A percentile compares a stretch with the other conserved stretches of the same genome.
phyloP scores from a whole-genome alignment of 2,113 vertebrate genomes.

The Alosa alosa region DNA sequence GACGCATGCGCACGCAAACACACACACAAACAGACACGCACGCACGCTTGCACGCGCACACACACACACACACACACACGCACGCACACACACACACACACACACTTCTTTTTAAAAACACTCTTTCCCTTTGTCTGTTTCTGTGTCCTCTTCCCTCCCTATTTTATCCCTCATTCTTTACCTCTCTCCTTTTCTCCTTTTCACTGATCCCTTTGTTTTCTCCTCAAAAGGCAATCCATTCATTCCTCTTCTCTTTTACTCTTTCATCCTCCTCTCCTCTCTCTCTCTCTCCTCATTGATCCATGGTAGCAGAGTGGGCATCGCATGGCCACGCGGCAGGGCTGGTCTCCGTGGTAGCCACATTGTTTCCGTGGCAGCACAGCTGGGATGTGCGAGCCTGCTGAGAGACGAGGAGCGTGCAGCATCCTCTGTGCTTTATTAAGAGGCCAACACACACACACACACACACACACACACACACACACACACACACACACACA shows the following conservation, averaged over 20 bases:
- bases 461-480: conserved; percentile 15
- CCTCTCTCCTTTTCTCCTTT: conserved; percentile 33
- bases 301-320: no score
- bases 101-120: not conserved
- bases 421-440: not conserved
- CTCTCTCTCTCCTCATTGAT: not conserved
- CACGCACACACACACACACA: not conserved
- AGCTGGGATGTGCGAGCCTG: not conserved
- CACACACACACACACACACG: not conserved
- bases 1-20: conserved; percentile 34
- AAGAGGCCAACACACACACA: not conserved
- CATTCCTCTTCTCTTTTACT: not conserved
- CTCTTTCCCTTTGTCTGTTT: not conserved
- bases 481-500: conserved; percentile 9
- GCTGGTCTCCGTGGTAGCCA: not conserved
- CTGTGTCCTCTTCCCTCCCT: conserved; percentile 51
- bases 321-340: not conserved
- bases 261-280: not conserved
- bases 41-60: not conserved
- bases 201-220: conserved; percentile 16
- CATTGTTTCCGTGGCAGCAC: not conserved
- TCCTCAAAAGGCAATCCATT: not conserved
- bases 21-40: not conserved
- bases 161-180: not conserved
- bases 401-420: not conserved